Percentiles rank a stretch among this genome's conserved stretches.
phyloP scores from a whole-genome alignment of 2,797 vertebrate species.

The Ceryle rudis region DNA sequence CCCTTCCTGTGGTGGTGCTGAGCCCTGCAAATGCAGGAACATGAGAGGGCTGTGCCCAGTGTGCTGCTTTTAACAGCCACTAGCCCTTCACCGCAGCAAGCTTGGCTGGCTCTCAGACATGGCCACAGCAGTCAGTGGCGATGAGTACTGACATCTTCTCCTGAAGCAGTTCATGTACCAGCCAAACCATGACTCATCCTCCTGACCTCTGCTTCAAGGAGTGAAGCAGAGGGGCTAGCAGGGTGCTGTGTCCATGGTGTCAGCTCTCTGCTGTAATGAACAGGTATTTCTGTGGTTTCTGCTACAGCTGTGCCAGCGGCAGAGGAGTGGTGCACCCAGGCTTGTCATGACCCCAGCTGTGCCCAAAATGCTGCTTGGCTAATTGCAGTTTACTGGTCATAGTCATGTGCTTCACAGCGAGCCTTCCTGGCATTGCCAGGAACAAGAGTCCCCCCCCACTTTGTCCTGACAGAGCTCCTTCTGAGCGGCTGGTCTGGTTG shows the following conservation, averaged over 20 bases:
- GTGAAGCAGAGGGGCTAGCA: neutral
- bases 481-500: neutral
- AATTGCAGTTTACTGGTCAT: too few species aligned
- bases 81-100: neutral
- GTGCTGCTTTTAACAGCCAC: neutral
- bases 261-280: neutral
- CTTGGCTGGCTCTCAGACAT: neutral
- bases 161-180: neutral
- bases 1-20: accelerated
- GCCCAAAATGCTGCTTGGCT: neutral
- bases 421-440: neutral
- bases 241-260: neutral
- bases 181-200: neutral
- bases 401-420: neutral
- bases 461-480: neutral
- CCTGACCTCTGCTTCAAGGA: neutral
- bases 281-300: neutral
- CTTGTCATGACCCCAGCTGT: neutral
- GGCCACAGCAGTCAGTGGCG: neutral
- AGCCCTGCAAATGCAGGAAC: neutral
- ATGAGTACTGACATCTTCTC: neutral
- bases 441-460: neutral
- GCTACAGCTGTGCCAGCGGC: neutral
- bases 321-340: neutral
- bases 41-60: neutral